phyloP scores from a whole-genome alignment of 2,797 vertebrate genomes.

The Anisognathus igniventris region DNA sequence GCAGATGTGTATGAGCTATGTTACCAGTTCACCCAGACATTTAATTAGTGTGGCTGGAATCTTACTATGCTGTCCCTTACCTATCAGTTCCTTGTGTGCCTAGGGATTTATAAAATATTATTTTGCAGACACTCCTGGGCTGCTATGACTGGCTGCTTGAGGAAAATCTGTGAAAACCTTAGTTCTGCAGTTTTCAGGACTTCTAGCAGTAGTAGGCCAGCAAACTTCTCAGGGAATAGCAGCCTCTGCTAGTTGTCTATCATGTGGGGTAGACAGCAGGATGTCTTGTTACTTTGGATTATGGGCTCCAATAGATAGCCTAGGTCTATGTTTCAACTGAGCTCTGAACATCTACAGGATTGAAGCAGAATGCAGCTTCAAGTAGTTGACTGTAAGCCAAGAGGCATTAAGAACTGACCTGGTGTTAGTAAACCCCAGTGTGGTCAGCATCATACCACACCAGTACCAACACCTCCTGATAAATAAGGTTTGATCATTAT shows the following conservation, averaged over 20 bases:
- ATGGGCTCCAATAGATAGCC: not conserved
- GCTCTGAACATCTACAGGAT: not conserved
- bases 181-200: not conserved
- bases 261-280: not conserved
- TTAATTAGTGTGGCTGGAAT: not conserved
- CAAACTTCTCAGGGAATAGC: not conserved
- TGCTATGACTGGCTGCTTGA: not conserved
- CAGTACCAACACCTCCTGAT: not conserved
- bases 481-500: not conserved
- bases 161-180: not conserved
- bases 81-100: not conserved
- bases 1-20: not conserved
- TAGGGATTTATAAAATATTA: not conserved
- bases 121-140: not conserved
- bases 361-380: not conserved
- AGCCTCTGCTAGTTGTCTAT: not conserved
- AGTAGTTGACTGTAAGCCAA: not conserved
- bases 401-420: not conserved
- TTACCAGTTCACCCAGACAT: not conserved
- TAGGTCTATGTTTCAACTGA: not conserved
- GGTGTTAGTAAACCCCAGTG: not conserved
- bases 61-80: not conserved
- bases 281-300: not conserved
- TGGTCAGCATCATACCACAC: not conserved
- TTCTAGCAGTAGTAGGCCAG: not conserved